Conservation (phyloP, 2,888 invertebrate species). For the Actias luna region DNA sequence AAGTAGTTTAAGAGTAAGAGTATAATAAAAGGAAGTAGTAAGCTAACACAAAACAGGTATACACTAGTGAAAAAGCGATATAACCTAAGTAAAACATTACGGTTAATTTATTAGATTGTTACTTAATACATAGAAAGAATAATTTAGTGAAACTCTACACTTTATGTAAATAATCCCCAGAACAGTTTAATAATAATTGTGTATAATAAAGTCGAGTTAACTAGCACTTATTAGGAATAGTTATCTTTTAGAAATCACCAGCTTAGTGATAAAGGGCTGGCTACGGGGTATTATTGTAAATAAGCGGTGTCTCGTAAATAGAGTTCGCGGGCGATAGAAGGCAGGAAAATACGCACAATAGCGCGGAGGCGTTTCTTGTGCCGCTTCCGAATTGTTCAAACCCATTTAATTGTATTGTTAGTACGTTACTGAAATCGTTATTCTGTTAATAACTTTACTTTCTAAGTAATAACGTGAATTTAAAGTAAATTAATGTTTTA, state of each 20-base stretch:
- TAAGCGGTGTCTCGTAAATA: constrained; percentile 44
- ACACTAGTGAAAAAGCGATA: not conserved
- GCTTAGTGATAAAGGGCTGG: constrained; percentile 44
- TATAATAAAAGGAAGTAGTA: no score
- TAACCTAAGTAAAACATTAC: not conserved
- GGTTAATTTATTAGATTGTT: not conserved
- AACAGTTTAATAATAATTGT: not conserved
- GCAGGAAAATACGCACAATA: constrained; percentile 50
- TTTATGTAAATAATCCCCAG: not conserved
- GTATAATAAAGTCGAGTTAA: constrained; percentile 22
- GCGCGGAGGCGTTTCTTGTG: constrained; percentile 60
- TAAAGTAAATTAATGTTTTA: no score
- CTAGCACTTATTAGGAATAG: constrained; percentile 37
- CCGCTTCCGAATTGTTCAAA: constrained; percentile 21
- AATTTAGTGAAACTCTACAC: no score
- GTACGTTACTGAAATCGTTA: constrained; percentile 17
- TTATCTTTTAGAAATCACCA: constrained; percentile 59
- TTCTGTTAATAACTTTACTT: not conserved
- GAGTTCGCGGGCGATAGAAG: constrained; percentile 44
- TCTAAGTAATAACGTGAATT: no score
- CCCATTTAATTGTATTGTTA: constrained; percentile 36
- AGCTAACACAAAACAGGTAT: no score
- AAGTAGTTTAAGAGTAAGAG: not conserved
- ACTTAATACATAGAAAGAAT: no score
- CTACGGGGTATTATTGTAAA: constrained; percentile 44